Percentiles rank a stretch among this genome's conserved stretches.
These are phyloP conservation scores for Chloroclysta siterata DNA, from an alignment of 2,888 invertebrate species.

Conservation along the genomic window DNA sequence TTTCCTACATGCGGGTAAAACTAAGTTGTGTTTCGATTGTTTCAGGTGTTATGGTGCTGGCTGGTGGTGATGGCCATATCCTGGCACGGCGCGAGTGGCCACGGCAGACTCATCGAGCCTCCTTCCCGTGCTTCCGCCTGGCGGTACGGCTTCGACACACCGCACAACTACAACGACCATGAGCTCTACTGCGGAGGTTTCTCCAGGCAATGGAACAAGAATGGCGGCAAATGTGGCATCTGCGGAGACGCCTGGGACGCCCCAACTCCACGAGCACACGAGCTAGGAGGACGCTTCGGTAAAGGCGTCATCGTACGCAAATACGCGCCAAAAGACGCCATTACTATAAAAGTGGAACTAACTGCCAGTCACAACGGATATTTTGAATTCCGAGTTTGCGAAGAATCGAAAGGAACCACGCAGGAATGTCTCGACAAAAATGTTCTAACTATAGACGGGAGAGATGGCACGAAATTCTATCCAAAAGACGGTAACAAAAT, in stretches of 20 bases:
- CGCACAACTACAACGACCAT: constrained; percentile 95
- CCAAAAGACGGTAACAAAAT: constrained; percentile 91
- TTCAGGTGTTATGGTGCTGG: constrained; percentile 73
- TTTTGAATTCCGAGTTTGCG: constrained; percentile 93
- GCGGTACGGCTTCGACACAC: constrained; percentile 95
- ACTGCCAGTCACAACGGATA: constrained; percentile 95
- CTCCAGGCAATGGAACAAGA: constrained; percentile 92
- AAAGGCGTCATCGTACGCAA: constrained; percentile 92
- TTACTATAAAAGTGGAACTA: constrained; percentile 91
- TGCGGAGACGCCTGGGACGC: constrained; percentile 94
- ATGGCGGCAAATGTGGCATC: constrained; percentile 93
- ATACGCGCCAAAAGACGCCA: constrained; percentile 88
- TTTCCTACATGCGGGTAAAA: neutral
- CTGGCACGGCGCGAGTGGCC: constrained; percentile 78
- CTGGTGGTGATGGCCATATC: constrained; percentile 58
- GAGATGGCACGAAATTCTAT: constrained; percentile 86
- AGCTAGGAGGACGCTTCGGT: constrained; percentile 93
- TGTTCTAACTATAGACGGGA: constrained; percentile 84
- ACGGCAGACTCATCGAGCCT: constrained; percentile 92
- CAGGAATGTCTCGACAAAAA: constrained; percentile 92
- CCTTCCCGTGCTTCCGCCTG: constrained; percentile 95
- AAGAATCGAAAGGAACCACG: constrained; percentile 87
- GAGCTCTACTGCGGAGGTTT: constrained; percentile 95
- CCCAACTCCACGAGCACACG: constrained; percentile 89
- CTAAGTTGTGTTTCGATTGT: constrained; percentile 36